Evolutionary conservation across 2,888 invertebrate genomes (phyloP).

Genomic region (Papilio protenor): DNA sequence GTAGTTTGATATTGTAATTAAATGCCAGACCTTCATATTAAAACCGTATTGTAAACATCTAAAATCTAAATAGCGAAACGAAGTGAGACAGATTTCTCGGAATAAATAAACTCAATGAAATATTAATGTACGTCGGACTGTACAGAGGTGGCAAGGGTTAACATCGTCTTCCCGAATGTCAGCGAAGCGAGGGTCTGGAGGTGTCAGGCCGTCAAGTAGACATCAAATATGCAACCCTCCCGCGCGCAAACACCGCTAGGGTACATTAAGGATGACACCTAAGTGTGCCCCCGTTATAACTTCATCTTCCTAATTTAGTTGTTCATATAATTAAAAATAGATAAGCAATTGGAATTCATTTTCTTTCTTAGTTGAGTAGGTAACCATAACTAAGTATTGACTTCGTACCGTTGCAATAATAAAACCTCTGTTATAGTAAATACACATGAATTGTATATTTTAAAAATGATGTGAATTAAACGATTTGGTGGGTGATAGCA

Average conservation of each 20-base stretch:
- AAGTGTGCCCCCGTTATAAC: constrained; percentile 17
- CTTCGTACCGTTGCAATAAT: neutral
- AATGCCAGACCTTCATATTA: neutral
- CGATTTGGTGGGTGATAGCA: too few species aligned
- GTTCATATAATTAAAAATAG: constrained; percentile 1
- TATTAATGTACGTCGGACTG: constrained; percentile 57
- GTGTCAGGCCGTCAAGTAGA: constrained; percentile 58
- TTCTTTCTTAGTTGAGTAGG: neutral
- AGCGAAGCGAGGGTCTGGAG: constrained; percentile 50
- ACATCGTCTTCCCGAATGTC: constrained; percentile 58
- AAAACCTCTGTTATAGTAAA: neutral
- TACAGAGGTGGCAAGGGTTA: constrained; percentile 61
- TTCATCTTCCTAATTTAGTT: constrained; percentile 3
- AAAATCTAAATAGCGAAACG: neutral
- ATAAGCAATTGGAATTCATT: neutral
- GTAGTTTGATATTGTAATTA: neutral
- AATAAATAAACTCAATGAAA: constrained; percentile 56
- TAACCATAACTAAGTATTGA: neutral
- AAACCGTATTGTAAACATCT: neutral
- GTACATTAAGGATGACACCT: constrained; percentile 47
- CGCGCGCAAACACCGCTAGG: constrained; percentile 48
- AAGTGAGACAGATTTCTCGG: constrained; percentile 26
- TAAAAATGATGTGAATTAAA: too few species aligned
- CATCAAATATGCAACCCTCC: constrained; percentile 66
- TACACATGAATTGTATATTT: too few species aligned